phyloP scores from a whole-genome alignment of 2,113 vertebrate species.

The Aegithalos caudatus region DNA sequence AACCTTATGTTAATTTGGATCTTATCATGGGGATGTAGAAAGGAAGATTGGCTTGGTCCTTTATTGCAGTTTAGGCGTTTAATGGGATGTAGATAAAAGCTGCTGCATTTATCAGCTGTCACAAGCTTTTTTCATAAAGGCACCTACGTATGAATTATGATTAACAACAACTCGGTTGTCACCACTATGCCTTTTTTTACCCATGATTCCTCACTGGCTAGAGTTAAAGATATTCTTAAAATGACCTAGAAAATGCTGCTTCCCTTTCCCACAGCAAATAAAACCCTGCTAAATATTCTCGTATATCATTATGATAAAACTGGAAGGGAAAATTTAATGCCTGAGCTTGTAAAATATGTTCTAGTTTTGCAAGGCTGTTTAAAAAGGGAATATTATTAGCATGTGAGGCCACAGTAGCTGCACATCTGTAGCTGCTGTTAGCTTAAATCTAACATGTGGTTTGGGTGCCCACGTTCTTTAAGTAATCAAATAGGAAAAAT shows the following conservation, averaged over 20 bases:
- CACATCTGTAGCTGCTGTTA: background rate
- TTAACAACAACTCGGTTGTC: conserved; percentile 19
- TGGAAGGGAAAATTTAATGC: background rate
- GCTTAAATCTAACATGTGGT: background rate
- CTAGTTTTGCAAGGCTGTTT: background rate
- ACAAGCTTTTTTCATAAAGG: background rate
- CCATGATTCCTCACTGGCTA: conserved; percentile 9
- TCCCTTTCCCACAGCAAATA: conserved; percentile 38
- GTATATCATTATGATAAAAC: background rate
- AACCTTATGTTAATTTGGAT: background rate
- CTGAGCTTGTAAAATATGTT: conserved; percentile 4
- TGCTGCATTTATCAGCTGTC: conserved; percentile 22
- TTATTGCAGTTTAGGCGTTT: background rate
- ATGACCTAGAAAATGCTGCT: conserved; percentile 55
- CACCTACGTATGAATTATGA: conserved; percentile 15
- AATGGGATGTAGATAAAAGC: conserved; percentile 5
- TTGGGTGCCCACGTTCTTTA: background rate
- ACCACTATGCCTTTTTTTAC: conserved; percentile 19
- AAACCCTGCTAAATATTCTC: conserved; percentile 20
- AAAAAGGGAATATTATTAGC: background rate
- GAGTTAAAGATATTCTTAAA: conserved; percentile 54
- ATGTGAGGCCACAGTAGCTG: background rate
- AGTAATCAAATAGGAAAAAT: background rate
- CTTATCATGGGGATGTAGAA: background rate
- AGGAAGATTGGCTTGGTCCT: background rate